These are phyloP conservation scores for Eugnorisma glareosa DNA, from an alignment of 2,888 invertebrate species.

Conservation along the genomic window DNA sequence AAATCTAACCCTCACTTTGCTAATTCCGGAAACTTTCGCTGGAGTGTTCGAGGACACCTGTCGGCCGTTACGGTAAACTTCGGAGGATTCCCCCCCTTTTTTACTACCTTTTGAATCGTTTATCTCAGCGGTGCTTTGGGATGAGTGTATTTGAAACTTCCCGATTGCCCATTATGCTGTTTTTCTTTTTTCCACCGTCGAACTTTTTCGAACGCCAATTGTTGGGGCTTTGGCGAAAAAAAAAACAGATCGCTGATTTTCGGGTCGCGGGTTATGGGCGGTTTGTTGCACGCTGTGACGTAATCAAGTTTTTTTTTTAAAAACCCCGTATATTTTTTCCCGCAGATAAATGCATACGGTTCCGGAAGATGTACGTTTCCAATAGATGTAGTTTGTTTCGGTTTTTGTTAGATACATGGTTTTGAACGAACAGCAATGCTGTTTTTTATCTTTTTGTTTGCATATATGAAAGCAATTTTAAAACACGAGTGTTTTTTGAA, in stretches of 20 bases:
- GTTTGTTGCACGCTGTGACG: constrained; percentile 63
- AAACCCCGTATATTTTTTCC: constrained; percentile 42
- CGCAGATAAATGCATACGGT: constrained; percentile 46
- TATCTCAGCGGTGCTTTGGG: constrained; percentile 75
- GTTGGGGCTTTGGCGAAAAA: constrained; percentile 57
- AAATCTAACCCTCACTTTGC: constrained; percentile 67
- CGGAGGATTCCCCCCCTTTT: constrained; percentile 66
- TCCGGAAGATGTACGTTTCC: constrained; percentile 54
- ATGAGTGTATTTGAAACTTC: constrained; percentile 80
- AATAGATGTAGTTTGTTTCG: constrained; percentile 47
- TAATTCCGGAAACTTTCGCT: constrained; percentile 76
- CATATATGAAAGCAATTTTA: constrained; percentile 44
- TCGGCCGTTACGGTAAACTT: constrained; percentile 77
- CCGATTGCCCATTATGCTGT: constrained; percentile 79
- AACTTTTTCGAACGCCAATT: constrained; percentile 67
- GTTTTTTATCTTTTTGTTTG: constrained; percentile 11
- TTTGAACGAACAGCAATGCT: constrained; percentile 21
- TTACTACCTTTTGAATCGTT: constrained; percentile 77
- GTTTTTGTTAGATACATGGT: constrained; percentile 32
- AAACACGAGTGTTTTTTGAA: constrained; percentile 46
- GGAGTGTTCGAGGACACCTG: constrained; percentile 78
- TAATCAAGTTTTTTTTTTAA: constrained; percentile 59
- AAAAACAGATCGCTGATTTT: constrained; percentile 66
- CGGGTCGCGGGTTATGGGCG: constrained; percentile 53
- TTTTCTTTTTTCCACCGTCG: constrained; percentile 69